These are phyloP conservation scores for Pocillopora damicornis DNA, from an alignment of 64 coral and sea anemone genomes.

Conservation along the genomic window DNA sequence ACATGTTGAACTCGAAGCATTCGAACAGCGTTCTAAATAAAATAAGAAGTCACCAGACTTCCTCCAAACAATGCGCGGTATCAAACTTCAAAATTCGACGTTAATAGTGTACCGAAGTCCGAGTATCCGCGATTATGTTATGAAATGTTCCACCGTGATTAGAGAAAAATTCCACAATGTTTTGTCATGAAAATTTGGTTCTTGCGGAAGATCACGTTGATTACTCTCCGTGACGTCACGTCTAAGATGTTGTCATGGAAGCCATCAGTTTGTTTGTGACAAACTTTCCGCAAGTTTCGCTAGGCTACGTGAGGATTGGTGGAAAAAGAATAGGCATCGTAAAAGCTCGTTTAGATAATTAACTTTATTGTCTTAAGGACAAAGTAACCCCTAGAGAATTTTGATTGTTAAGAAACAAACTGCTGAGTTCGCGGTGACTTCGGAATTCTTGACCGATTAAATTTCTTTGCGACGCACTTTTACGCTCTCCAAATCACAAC, in stretches of 20 bases:
- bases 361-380: neutral
- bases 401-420: neutral
- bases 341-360: constrained; percentile 14
- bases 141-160: constrained; percentile 2
- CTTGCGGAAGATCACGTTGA: constrained; percentile 61
- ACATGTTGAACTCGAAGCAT: neutral
- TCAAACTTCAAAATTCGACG: neutral
- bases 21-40: neutral
- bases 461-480: neutral
- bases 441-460: neutral
- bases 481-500: too few species aligned
- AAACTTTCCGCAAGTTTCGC: constrained; percentile 44
- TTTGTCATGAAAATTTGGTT: constrained; percentile 45
- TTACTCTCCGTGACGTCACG: constrained; percentile 81
- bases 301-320: neutral
- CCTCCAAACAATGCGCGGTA: neutral
- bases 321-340: neutral
- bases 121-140: neutral
- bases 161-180: constrained; percentile 15
- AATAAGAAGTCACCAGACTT: neutral
- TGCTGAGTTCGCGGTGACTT: neutral
- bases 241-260: constrained; percentile 52
- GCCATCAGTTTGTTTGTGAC: constrained; percentile 26
- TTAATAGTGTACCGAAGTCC: neutral
- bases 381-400: neutral